Evolutionary conservation across 2,888 invertebrate genomes (phyloP).

Genomic region (Sinopyrophorus schimmeli): DNA sequence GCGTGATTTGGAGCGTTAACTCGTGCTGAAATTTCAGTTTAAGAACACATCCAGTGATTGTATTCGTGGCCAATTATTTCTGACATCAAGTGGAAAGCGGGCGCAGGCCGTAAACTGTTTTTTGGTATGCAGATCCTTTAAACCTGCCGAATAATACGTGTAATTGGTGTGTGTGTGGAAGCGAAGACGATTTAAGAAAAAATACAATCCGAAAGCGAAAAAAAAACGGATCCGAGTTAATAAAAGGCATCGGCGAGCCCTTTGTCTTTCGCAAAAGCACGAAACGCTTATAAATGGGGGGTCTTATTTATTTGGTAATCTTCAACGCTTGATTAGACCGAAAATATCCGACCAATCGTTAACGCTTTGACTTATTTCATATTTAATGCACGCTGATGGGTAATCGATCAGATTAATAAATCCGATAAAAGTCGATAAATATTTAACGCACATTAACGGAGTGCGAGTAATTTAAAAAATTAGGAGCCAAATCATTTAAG

Average conservation of each 20-base stretch:
- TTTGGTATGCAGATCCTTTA: not conserved
- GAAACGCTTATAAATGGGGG: too few relatives aligned
- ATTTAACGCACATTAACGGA: too few relatives aligned
- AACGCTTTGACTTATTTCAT: too few relatives aligned
- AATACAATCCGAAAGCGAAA: not conserved
- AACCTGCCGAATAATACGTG: not conserved
- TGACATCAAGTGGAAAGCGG: conserved; percentile 3
- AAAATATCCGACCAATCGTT: too few relatives aligned
- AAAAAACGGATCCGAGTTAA: not conserved
- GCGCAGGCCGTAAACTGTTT: not conserved
- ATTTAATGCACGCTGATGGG: too few relatives aligned
- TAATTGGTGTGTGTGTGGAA: not conserved
- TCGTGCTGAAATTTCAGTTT: conserved; percentile 5
- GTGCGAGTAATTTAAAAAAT: not conserved
- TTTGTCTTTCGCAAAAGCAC: not conserved
- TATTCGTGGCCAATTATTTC: conserved; percentile 6
- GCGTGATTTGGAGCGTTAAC: conserved; percentile 15
- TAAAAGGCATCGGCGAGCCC: not conserved
- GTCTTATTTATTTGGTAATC: not conserved
- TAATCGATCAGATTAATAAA: not conserved
- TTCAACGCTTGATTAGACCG: not conserved
- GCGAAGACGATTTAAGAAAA: too few relatives aligned
- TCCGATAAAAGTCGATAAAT: not conserved
- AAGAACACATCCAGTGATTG: conserved; percentile 5
- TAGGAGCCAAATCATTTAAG: not conserved